Evolutionary conservation across 37 sponge, comb jelly and placozoan genomes (phyloP), one percentile per base, ranked within the genome.

Genomic region (Diacarnus erythraeanus): DNA sequence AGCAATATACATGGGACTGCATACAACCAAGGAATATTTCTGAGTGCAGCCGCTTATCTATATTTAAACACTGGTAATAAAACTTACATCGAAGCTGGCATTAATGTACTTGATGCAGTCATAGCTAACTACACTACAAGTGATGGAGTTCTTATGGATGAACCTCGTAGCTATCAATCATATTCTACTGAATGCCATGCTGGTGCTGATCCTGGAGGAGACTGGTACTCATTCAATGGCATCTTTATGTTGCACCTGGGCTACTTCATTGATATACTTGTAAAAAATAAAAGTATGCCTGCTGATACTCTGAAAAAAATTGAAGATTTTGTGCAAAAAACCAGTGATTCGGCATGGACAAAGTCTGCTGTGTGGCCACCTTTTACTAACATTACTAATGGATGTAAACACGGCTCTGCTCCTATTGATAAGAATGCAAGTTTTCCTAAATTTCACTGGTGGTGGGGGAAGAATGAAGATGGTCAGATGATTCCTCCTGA

Each of bases 201-300:
- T 41, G 38, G 39, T 8, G 47, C 9, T 21, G 84, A 84, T 65
- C 84, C 84, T 30, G 84, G 84, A 12, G 69, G 86, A 18, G 86
- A 84, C 66, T 84, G 76, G 74, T 84, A 76, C 63, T 76, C 77
- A 8, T 78, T 84, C 65, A 31, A 84, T 38, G 79, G 86, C 35
- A 78, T 84, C 2, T 78, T 84, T 60, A 76, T 84, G 79, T 8
- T 59, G 27, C 86, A 84, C 44, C 86, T 84, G 38, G 38, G 79
- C 1, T 84, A 84, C 78, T 84, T 77, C 41, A n/a, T 37, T 10
- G 77, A 77, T 27, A 23, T 68, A n/a, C 59, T 84, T 22, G 6
- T 1, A 12, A 60, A 84, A 21, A 63, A 59, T n/a, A 33, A 6
- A 15, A 54, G 39, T 26, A 26, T 84, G n/a, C 25, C 73, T 12